Evolutionary conservation across 2,113 vertebrate genomes (phyloP), one percentile per base, ranked within the genome.

Genomic region (Sylvilagus bachmani): DNA sequence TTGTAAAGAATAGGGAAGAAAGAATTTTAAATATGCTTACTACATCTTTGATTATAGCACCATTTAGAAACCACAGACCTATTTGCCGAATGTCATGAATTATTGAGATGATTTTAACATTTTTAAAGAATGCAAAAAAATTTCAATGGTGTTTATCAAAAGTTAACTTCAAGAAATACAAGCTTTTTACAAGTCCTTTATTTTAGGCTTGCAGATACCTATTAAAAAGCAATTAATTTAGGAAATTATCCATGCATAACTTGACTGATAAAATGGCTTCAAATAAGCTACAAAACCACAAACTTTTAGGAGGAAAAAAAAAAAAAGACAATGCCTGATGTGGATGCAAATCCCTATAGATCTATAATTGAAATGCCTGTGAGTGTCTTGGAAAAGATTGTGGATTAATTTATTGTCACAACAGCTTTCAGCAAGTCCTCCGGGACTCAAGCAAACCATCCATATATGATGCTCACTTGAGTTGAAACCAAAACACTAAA

Each of bases 191-290:
- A 80, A 74, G n/a, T 64, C 17, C 49, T 82, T 92, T 6, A 73
- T 74, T 89, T 66, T 88, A 86, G 73, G 73, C 89, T 86, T 89
- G 51, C 13, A 89, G 27, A 29, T 33, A 73, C 16, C 88, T 85
- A 17, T 62, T 89, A 58, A 77, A 78, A 86, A 49, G 29, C 10
- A 86, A 31, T n/a, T 70, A 33, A 77, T 62, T 84, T 85, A 78
- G 62, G 19, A 93, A 91, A 86, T 79, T 49, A 89, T 22, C 38
- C 12, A 36, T 31, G 70, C 25, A 16, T 49, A 33, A 22, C 69
- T 89, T n/a, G 80, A 27, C 33, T 89, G 75, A 80, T 21, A 75
- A 51, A 81, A 25, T 25, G 27, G 25, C 74, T 9, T 77, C 44
- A 83, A n/a, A 58, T 69, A 92, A 80, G 67, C 73, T 67, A 78